These are phyloP conservation scores for Orthonevra nobilis DNA, from an alignment of 2,888 invertebrate species.

Conservation along the genomic window DNA sequence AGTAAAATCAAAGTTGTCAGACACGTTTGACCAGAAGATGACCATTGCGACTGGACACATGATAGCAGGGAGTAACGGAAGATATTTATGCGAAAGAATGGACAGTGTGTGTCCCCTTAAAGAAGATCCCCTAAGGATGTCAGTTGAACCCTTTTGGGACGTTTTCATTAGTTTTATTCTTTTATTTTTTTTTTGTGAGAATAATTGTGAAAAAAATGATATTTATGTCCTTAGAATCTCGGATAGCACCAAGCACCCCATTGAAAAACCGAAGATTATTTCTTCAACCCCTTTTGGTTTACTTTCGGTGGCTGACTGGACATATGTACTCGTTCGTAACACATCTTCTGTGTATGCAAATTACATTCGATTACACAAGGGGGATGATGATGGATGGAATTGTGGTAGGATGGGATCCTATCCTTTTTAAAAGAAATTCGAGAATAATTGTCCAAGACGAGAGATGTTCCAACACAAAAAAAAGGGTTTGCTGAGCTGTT, in stretches of 20 bases:
- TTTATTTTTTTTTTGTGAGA: conserved; percentile 65
- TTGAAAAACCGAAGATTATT: conserved; percentile 21
- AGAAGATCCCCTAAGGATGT: conserved; percentile 43
- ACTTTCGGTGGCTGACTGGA: conserved; percentile 38
- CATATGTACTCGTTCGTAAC: conserved; percentile 36
- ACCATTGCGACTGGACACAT: conserved; percentile 65
- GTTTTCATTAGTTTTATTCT: no score
- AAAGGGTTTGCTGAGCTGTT: conserved; percentile 23
- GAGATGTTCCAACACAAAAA: no score
- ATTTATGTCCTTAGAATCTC: conserved; percentile 62
- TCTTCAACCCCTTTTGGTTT: conserved; percentile 41
- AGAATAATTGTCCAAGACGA: conserved; percentile 45
- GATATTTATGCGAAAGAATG: no score
- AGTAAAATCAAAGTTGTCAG: conserved; percentile 50
- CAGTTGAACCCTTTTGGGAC: conserved; percentile 59
- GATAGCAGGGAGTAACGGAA: conserved; percentile 64
- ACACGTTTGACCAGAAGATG: conserved; percentile 68
- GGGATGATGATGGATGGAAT: conserved; percentile 62
- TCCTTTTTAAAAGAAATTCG: conserved; percentile 22
- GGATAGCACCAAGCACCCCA: conserved; percentile 29
- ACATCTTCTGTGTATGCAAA: conserved; percentile 63
- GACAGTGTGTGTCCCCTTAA: conserved; percentile 49
- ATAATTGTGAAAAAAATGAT: conserved; percentile 58
- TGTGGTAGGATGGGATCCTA: no score
- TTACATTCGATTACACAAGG: conserved; percentile 57